Conservation (phyloP, 2,113 vertebrate genomes). For the Chionis minor region DNA sequence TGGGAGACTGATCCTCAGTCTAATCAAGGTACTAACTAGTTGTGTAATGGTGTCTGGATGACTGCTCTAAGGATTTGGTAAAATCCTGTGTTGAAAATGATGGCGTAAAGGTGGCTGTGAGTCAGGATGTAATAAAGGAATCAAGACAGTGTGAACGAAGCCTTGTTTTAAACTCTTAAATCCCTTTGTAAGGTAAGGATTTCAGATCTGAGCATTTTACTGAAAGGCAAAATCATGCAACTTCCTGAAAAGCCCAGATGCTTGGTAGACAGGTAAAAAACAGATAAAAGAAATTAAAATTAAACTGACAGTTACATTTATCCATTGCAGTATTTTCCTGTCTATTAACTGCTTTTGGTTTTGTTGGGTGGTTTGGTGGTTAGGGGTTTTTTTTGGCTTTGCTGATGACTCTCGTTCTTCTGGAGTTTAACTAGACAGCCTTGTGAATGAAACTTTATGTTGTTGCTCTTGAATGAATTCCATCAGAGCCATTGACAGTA, state of each 20-base stretch:
- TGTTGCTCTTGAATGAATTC: neutral
- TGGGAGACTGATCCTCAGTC: neutral
- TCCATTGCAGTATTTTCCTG: neutral
- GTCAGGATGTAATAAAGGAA: neutral
- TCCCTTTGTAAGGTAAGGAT: neutral
- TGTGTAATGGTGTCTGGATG: neutral
- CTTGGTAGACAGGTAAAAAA: neutral
- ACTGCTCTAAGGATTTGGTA: neutral
- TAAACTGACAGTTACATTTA: neutral
- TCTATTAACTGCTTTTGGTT: neutral
- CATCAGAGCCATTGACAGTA: neutral
- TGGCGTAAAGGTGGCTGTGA: neutral
- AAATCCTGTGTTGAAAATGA: neutral
- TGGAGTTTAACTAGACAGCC: neutral
- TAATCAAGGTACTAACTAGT: neutral
- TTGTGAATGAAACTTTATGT: conserved; percentile 17
- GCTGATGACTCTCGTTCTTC: neutral
- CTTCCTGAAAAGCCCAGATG: neutral
- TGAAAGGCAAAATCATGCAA: neutral
- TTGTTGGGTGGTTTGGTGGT: neutral
- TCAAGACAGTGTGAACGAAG: neutral
- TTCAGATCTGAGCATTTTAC: neutral
- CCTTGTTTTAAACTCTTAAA: neutral
- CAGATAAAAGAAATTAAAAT: neutral
- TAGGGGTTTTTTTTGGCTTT: neutral